Percentiles rank a stretch among this genome's conserved stretches.
These are phyloP conservation scores for Apamea epomidion DNA, from an alignment of 2,888 invertebrate species.

Conservation along the genomic window DNA sequence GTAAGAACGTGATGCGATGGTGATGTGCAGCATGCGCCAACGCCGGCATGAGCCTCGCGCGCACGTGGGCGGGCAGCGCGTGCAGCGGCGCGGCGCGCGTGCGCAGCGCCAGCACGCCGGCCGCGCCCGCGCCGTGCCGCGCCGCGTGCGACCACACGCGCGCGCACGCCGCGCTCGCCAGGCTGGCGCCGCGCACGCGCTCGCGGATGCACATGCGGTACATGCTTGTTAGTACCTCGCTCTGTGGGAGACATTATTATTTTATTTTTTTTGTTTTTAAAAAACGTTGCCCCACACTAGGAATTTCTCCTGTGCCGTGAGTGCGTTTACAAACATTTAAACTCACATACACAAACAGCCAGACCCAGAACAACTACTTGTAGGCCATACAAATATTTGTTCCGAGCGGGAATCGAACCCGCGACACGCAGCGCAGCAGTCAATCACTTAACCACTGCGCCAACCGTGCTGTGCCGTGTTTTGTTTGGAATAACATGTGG, in stretches of 20 bases:
- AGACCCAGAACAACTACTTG: no score
- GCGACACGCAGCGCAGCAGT: no score
- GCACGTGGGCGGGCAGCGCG: slow-evolving; percentile 68
- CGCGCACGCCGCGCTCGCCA: slow-evolving; percentile 68
- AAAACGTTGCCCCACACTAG: no score
- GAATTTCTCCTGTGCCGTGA: no score
- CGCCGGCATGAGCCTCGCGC: slow-evolving; percentile 78
- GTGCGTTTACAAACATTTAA: no score
- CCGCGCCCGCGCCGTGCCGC: slow-evolving; percentile 67
- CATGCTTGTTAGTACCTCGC: slow-evolving; percentile 74
- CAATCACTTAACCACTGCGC: no score
- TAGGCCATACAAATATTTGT: no score
- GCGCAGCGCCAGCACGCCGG: slow-evolving; percentile 71
- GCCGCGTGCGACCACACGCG: slow-evolving; percentile 68
- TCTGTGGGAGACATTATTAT: slow-evolving; percentile 69
- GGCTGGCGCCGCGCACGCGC: slow-evolving; percentile 62
- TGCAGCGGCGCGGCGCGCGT: slow-evolving; percentile 63
- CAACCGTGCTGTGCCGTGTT: no score
- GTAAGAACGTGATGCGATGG: slow-evolving; percentile 77
- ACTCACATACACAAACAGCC: no score
- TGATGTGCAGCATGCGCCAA: slow-evolving; percentile 84
- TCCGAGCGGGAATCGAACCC: no score
- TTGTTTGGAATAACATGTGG: not conserved
- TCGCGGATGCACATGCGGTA: slow-evolving; percentile 74
- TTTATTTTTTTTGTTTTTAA: no score